Evolutionary conservation across 2,113 vertebrate genomes (phyloP).

Genomic region (Channa maculata): DNA sequence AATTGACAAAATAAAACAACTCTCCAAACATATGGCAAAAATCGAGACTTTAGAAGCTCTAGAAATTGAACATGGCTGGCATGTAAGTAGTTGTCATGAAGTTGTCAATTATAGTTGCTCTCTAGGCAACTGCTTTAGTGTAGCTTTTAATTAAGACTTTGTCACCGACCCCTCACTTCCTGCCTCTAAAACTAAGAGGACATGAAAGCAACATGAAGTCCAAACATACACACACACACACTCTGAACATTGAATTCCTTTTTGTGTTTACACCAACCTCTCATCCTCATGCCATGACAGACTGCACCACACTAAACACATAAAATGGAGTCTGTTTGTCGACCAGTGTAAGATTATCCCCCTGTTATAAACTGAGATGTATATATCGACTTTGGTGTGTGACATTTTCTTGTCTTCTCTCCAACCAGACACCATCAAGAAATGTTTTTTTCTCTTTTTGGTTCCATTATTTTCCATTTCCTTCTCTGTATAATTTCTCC

Average conservation of each 20-base stretch:
- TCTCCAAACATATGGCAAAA: constrained; percentile 14
- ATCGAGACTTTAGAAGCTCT: constrained; percentile 1
- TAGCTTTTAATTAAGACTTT: constrained; percentile 76
- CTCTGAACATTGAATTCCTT: constrained; percentile 16
- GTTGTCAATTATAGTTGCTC: constrained; percentile 56
- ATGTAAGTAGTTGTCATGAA: constrained; percentile 16
- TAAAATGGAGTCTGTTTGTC: constrained; percentile 32
- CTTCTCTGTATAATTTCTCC: constrained; percentile 61
- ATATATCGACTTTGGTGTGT: constrained; percentile 52
- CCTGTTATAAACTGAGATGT: constrained; percentile 47
- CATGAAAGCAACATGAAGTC: constrained; percentile 61
- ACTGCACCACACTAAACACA: constrained; percentile 24
- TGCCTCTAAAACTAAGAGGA: constrained; percentile 62
- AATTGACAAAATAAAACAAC: constrained; percentile 18
- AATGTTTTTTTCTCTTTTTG: constrained; percentile 27
- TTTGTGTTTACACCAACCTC: constrained; percentile 37
- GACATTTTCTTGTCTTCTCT: constrained; percentile 45
- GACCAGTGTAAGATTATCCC: constrained; percentile 45
- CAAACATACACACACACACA: constrained; percentile 24
- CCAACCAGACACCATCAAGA: constrained; percentile 24
- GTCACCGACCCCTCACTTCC: constrained; percentile 58
- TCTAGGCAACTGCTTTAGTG: constrained; percentile 59
- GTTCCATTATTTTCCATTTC: constrained; percentile 49
- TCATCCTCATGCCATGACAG: constrained; percentile 15
- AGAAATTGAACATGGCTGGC: constrained; percentile 13